phyloP scores from a whole-genome alignment of 2,113 vertebrate genomes.

The Stigmatopora nigra region DNA sequence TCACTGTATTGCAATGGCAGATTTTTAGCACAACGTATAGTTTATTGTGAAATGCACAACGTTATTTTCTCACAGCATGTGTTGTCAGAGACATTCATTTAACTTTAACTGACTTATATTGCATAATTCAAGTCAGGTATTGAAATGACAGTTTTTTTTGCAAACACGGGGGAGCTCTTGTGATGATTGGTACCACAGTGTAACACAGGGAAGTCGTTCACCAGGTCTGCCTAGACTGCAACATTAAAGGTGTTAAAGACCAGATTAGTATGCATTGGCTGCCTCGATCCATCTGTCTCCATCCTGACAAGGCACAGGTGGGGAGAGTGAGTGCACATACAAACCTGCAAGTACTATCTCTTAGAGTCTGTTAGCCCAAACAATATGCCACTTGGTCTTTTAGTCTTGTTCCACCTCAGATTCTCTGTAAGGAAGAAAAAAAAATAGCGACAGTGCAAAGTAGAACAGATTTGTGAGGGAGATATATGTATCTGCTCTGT shows the following conservation, averaged over 20 bases:
- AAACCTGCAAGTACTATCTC: conserved; percentile 41
- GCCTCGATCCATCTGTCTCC: conserved; percentile 36
- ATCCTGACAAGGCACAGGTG: conserved; percentile 53
- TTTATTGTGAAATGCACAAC: too few species aligned
- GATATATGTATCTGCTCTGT: conserved; percentile 27
- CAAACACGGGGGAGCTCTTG: not conserved
- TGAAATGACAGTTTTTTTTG: not conserved
- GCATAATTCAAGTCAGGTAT: not conserved
- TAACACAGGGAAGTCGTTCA: conserved; percentile 41
- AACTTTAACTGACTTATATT: too few species aligned
- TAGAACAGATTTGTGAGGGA: conserved; percentile 8
- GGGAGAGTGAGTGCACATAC: conserved; percentile 37
- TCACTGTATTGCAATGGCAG: too few species aligned
- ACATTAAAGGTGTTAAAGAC: conserved; percentile 28
- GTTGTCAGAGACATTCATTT: too few species aligned
- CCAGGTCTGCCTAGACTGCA: conserved; percentile 34
- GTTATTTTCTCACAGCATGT: too few species aligned
- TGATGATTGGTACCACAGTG: conserved; percentile 30
- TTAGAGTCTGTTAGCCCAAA: conserved; percentile 33
- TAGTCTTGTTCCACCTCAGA: not conserved
- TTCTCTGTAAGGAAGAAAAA: not conserved
- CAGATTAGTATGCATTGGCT: conserved; percentile 46
- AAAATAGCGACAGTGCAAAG: not conserved
- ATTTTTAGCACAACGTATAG: too few species aligned
- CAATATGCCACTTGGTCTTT: conserved; percentile 29